These are phyloP conservation scores for Macropus fuliginosus DNA, from an alignment of 2,797 vertebrate genomes.

Conservation along the genomic window DNA sequence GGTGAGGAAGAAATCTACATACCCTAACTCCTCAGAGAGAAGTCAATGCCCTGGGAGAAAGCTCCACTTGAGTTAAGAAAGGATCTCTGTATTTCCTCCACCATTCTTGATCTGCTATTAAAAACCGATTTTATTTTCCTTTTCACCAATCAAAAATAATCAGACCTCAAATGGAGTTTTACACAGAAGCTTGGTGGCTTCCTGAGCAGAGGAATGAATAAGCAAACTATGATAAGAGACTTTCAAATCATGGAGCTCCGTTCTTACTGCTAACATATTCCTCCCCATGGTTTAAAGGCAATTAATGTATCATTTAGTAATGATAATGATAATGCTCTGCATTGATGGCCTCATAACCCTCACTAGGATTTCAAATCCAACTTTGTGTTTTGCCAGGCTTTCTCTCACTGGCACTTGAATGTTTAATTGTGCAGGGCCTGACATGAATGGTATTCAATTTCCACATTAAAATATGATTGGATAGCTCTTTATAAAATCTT, in stretches of 20 bases:
- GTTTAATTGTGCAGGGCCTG: fast-evolving
- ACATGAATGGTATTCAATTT: not conserved
- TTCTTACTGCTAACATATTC: not conserved
- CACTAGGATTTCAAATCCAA: constrained; percentile 42
- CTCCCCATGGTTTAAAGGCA: not conserved
- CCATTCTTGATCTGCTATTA: not conserved
- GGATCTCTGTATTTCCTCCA: not conserved
- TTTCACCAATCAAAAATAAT: constrained; percentile 15
- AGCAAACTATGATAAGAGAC: not conserved
- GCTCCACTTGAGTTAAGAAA: too few species aligned
- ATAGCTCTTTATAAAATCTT: constrained; percentile 10
- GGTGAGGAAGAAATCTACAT: not conserved
- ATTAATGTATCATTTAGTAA: not conserved
- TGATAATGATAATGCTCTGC: not conserved
- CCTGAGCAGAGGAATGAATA: constrained; percentile 46
- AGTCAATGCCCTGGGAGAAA: not conserved
- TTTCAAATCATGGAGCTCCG: constrained; percentile 43
- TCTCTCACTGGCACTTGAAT: fast-evolving
- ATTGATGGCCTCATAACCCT: not conserved
- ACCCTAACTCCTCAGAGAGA: not conserved
- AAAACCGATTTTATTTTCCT: not conserved
- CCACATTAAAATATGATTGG: not conserved
- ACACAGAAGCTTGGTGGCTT: constrained; percentile 60
- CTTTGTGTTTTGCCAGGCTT: not conserved
- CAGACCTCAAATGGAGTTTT: constrained; percentile 49